phyloP scores from a whole-genome alignment of 1,140 invertebrate species.

The Conus ventricosus region DNA sequence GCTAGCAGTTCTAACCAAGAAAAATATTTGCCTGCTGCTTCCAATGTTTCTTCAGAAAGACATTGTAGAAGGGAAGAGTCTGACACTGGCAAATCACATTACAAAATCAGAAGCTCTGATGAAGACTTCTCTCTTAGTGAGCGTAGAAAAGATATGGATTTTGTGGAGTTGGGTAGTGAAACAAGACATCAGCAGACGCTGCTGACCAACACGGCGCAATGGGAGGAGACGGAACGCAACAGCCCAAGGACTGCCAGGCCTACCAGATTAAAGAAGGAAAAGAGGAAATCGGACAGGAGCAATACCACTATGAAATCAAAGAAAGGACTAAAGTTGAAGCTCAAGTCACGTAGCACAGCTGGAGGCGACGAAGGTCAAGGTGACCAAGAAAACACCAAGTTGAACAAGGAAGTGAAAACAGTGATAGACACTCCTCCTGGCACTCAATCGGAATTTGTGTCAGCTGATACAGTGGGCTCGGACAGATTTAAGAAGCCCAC shows the following conservation, averaged over 20 bases:
- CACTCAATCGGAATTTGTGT: neutral
- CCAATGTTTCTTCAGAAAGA: neutral
- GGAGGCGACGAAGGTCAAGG: neutral
- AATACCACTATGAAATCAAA: slow-evolving; percentile 9
- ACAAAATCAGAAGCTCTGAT: neutral
- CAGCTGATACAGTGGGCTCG: neutral
- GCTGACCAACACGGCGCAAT: neutral
- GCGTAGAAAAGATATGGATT: neutral
- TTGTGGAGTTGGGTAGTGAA: too few relatives aligned
- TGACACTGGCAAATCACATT: neutral
- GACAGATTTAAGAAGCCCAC: neutral
- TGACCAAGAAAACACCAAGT: neutral
- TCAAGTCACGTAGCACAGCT: neutral
- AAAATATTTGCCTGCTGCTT: neutral
- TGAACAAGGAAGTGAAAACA: neutral
- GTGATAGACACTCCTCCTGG: neutral
- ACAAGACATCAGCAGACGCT: neutral
- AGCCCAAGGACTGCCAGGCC: neutral
- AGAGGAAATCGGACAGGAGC: slow-evolving; percentile 8
- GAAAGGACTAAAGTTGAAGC: slow-evolving; percentile 1
- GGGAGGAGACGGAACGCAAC: too few relatives aligned
- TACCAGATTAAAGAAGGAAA: neutral
- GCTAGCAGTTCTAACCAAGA: neutral
- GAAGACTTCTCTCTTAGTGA: neutral
- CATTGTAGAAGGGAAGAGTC: neutral